These are phyloP conservation scores for Cepaea hortensis DNA, from an alignment of 2,888 invertebrate species.

Conservation along the genomic window DNA sequence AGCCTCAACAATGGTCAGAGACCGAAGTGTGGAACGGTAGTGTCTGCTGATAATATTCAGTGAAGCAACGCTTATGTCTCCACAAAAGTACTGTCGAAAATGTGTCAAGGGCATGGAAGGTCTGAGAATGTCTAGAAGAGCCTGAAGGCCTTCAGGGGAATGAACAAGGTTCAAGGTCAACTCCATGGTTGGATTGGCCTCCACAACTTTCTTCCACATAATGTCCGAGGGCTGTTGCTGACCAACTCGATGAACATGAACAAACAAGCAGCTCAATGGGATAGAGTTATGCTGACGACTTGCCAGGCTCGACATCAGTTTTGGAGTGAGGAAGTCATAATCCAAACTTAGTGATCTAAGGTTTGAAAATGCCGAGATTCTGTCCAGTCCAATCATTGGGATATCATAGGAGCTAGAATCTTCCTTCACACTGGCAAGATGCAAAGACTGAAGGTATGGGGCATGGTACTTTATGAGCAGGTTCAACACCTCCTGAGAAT, in stretches of 20 bases:
- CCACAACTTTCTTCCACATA: conserved; percentile 82
- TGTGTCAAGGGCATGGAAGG: conserved; percentile 85
- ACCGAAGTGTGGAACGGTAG: conserved; percentile 77
- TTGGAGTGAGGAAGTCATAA: conserved; percentile 74
- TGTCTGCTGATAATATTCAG: conserved; percentile 79
- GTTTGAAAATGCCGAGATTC: conserved; percentile 81
- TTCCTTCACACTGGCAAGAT: conserved; percentile 85
- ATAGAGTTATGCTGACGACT: conserved; percentile 58
- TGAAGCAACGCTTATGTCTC: conserved; percentile 80
- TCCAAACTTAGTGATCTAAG: conserved; percentile 80
- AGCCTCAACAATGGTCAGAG: conserved; percentile 82
- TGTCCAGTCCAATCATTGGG: conserved; percentile 79
- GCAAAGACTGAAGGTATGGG: conserved; percentile 81
- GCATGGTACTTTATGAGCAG: conserved; percentile 78
- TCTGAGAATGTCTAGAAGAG: conserved; percentile 82
- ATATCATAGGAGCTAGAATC: conserved; percentile 83
- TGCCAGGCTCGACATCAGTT: conserved; percentile 65
- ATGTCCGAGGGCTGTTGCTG: conserved; percentile 80
- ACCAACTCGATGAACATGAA: conserved; percentile 84
- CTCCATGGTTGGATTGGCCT: conserved; percentile 79
- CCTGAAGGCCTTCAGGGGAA: conserved; percentile 81
- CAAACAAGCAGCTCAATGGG: conserved; percentile 78
- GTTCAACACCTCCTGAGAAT: conserved; percentile 76
- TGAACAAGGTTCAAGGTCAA: conserved; percentile 82
- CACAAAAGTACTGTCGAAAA: conserved; percentile 85